Evolutionary conservation across 2,888 invertebrate genomes (phyloP).

Genomic region (Dioctria rufipes): DNA sequence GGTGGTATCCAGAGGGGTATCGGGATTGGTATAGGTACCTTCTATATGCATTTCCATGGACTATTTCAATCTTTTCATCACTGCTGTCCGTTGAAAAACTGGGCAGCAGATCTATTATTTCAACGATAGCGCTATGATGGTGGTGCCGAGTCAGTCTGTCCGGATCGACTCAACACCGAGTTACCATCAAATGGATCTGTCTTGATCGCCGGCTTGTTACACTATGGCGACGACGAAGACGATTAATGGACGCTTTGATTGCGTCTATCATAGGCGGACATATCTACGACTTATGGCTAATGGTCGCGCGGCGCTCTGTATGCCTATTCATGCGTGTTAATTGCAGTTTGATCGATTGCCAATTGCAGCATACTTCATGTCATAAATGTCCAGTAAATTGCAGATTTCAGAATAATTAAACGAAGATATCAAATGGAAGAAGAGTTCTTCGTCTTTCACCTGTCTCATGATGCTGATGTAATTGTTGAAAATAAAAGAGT

Average conservation of each 20-base stretch:
- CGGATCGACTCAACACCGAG: not conserved
- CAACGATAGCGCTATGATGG: too few species aligned
- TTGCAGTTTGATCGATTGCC: slow-evolving; percentile 44
- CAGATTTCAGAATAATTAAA: not conserved
- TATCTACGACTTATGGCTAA: not conserved
- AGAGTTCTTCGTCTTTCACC: not conserved
- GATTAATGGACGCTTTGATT: slow-evolving; percentile 5
- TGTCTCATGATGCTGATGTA: not conserved
- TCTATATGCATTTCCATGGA: not conserved
- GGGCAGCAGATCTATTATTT: slow-evolving; percentile 22
- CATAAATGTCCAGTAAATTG: slow-evolving; percentile 9
- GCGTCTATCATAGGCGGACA: slow-evolving; percentile 8
- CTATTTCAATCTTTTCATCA: slow-evolving; percentile 25
- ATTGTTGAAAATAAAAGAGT: not conserved
- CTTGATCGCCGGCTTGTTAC: not conserved
- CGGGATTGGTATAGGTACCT: not conserved
- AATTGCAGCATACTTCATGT: slow-evolving; percentile 24
- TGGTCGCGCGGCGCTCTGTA: slow-evolving; percentile 6
- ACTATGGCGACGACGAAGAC: slow-evolving; percentile 2
- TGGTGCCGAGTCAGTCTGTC: not conserved
- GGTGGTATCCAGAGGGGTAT: slow-evolving; percentile 5
- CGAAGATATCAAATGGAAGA: not conserved
- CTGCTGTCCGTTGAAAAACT: slow-evolving; percentile 10
- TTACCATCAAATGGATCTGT: not conserved
- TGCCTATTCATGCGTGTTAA: slow-evolving; percentile 20